Conservation (phyloP, 2,888 invertebrate genomes). For the Habroteleia sp. region DNA sequence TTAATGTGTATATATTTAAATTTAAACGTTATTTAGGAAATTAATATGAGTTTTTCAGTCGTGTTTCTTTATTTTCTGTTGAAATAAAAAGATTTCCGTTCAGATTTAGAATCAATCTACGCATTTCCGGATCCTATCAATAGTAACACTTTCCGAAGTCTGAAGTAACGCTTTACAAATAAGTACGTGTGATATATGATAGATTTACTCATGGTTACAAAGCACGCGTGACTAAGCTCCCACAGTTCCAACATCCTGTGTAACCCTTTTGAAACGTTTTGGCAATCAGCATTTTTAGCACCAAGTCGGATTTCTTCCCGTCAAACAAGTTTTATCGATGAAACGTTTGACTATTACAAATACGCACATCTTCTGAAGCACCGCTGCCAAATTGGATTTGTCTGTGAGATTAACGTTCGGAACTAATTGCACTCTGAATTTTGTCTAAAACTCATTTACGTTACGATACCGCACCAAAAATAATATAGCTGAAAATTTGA, state of each 20-base stretch:
- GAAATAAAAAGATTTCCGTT: too few species aligned
- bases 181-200: constrained; percentile 57
- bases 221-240: constrained; percentile 74
- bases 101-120: too few species aligned
- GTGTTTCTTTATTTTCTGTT: too few species aligned
- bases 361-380: constrained; percentile 55
- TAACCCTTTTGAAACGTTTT: constrained; percentile 49
- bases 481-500: too few species aligned
- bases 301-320: constrained; percentile 43
- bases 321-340: constrained; percentile 50
- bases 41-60: too few species aligned
- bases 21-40: too few species aligned
- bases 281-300: constrained; percentile 61
- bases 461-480: constrained; percentile 9
- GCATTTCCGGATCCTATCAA: too few species aligned
- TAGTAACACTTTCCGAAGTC: too few species aligned
- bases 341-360: constrained; percentile 26
- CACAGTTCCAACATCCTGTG: constrained; percentile 70
- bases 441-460: constrained; percentile 60
- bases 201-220: constrained; percentile 72
- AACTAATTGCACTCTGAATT: constrained; percentile 54
- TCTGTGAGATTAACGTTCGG: constrained; percentile 65
- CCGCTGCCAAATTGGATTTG: constrained; percentile 68
- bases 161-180: constrained; percentile 30
- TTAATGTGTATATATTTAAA: too few species aligned